phyloP scores from a whole-genome alignment of 2,113 vertebrate species.

The Phainopepla nitens region DNA sequence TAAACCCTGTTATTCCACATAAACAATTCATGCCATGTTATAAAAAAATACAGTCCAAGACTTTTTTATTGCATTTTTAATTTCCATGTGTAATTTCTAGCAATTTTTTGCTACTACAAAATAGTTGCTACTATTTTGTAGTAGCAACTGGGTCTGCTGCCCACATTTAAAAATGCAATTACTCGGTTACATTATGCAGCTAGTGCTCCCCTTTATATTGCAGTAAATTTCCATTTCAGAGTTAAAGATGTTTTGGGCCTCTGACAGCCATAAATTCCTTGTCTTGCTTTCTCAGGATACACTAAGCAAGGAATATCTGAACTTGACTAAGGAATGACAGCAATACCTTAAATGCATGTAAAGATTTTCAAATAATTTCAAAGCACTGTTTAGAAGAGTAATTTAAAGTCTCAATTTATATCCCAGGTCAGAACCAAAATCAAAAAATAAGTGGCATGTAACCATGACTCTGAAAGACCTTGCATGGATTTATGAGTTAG shows the following conservation, averaged over 20 bases:
- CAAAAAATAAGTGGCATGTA: background rate
- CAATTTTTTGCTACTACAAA: too few relatives aligned
- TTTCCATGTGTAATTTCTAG: constrained; percentile 27
- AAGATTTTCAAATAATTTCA: background rate
- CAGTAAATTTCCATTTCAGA: background rate
- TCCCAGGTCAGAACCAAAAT: background rate
- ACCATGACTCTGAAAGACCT: background rate
- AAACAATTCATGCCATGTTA: background rate
- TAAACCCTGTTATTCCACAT: background rate
- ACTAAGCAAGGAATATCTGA: background rate
- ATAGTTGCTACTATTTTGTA: background rate
- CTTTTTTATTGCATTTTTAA: constrained; percentile 33
- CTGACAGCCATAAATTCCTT: background rate
- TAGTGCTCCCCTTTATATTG: background rate
- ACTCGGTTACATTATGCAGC: background rate
- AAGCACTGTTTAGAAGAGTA: background rate
- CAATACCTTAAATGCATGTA: background rate
- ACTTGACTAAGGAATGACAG: background rate
- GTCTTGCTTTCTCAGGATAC: background rate
- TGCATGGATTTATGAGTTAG: background rate
- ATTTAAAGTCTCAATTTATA: background rate
- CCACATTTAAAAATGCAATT: background rate
- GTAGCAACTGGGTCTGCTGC: background rate
- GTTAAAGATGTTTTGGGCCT: background rate
- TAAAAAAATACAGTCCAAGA: background rate